Conservation (phyloP, 2,888 invertebrate species). For the Troides aeacus region DNA sequence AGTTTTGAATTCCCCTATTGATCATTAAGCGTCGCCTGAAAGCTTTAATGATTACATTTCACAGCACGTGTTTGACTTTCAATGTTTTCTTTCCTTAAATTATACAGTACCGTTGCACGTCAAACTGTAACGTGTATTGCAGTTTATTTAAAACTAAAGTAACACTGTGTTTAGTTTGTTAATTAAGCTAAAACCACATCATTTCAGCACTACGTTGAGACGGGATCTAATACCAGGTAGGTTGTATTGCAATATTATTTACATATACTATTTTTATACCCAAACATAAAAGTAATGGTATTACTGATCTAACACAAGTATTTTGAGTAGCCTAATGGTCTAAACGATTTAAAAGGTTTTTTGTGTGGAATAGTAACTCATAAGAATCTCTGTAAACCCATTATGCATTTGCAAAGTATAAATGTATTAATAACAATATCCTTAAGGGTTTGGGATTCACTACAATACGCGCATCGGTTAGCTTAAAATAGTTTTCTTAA, state of each 20-base stretch:
- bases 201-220: neutral
- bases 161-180: constrained; percentile 24
- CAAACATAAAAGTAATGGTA: neutral
- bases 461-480: no score
- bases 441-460: no score
- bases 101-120: neutral
- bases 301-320: neutral
- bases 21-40: neutral
- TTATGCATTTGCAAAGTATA: no score
- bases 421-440: no score
- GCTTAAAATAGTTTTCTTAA: no score
- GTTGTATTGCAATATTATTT: neutral
- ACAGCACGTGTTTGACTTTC: neutral
- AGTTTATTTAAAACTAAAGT: constrained; percentile 8
- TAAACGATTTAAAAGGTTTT: no score
- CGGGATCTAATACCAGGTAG: constrained; percentile 12
- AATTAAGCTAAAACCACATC: constrained; percentile 17
- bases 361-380: no score
- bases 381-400: neutral
- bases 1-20: neutral
- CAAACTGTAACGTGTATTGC: neutral
- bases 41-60: neutral
- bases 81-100: neutral
- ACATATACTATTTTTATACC: neutral
- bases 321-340: neutral